Evolutionary conservation across 2,113 vertebrate genomes (phyloP).

Genomic region (Pongo pygmaeus): DNA sequence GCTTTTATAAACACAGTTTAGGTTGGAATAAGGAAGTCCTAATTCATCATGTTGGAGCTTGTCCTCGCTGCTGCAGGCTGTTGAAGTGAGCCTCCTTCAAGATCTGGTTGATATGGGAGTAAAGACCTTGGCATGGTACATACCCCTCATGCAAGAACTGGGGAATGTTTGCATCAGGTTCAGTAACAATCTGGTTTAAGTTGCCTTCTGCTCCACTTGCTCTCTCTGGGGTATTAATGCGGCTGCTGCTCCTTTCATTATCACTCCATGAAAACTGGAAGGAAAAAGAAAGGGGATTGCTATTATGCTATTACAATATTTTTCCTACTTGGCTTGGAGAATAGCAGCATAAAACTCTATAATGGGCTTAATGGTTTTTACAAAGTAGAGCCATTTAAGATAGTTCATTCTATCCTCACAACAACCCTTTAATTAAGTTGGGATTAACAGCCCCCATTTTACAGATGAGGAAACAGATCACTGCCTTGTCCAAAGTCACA

Average conservation of each 20-base stretch:
- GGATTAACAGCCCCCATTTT: not conserved
- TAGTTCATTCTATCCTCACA: not conserved
- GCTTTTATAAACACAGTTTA: conserved; percentile 79
- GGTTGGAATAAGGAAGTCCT: conserved; percentile 79
- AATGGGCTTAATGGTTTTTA: not conserved
- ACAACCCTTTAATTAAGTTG: not conserved
- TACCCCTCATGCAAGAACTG: conserved; percentile 80
- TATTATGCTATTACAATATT: not conserved
- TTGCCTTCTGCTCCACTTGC: conserved; percentile 68
- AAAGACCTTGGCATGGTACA: conserved; percentile 81
- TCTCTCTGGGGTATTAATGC: conserved; percentile 79
- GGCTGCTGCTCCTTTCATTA: conserved; percentile 80
- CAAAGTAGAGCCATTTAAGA: not conserved
- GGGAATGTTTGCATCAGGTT: conserved; percentile 75
- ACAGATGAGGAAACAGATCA: not conserved
- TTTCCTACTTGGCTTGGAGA: not conserved
- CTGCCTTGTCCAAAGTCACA: not conserved
- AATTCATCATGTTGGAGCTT: conserved; percentile 82
- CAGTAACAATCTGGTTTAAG: conserved; percentile 67
- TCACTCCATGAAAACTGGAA: conserved; percentile 83
- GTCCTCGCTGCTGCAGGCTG: conserved; percentile 90
- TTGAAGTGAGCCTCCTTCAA: conserved; percentile 95
- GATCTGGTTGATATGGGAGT: conserved; percentile 91
- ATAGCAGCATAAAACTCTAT: not conserved
- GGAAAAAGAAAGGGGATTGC: conserved; percentile 55